A percentile compares a stretch with the other conserved stretches of the same genome.
phyloP scores from a whole-genome alignment of 2,797 vertebrate genomes.

The Natrix natrix region DNA sequence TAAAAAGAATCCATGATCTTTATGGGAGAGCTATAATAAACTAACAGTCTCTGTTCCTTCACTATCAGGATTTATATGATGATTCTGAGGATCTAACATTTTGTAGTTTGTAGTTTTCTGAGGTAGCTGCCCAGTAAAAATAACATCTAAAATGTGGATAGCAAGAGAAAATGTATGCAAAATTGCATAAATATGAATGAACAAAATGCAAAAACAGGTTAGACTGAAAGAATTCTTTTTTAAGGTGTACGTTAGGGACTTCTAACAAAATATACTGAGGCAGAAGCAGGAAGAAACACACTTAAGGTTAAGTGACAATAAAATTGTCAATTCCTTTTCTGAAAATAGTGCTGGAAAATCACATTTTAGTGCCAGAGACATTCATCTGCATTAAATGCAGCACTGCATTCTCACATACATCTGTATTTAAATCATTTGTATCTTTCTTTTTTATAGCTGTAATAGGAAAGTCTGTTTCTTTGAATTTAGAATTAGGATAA shows the following conservation, averaged over 20 bases:
- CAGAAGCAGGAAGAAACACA: background rate
- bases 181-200: background rate
- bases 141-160: background rate
- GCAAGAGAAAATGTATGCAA: background rate
- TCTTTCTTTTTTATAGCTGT: conserved; percentile 49
- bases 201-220: background rate
- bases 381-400: conserved; percentile 12
- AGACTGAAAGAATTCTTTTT: background rate
- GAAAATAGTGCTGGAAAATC: background rate
- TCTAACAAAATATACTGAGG: background rate
- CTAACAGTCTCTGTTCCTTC: background rate
- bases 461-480: conserved; percentile 39
- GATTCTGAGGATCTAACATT: background rate
- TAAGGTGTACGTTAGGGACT: background rate
- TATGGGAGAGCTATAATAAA: background rate
- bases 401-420: conserved; percentile 30
- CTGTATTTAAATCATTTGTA: conserved; percentile 60
- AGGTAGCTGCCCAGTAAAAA: background rate
- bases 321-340: background rate
- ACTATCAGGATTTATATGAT: background rate
- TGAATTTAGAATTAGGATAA: conserved; percentile 51
- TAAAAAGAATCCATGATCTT: background rate
- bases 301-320: background rate
- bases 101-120: background rate
- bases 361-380: conserved; percentile 15